Evolutionary conservation across 2,113 vertebrate genomes (phyloP), one percentile per base, ranked within the genome.

Genomic region (Actenoides hombroni): DNA sequence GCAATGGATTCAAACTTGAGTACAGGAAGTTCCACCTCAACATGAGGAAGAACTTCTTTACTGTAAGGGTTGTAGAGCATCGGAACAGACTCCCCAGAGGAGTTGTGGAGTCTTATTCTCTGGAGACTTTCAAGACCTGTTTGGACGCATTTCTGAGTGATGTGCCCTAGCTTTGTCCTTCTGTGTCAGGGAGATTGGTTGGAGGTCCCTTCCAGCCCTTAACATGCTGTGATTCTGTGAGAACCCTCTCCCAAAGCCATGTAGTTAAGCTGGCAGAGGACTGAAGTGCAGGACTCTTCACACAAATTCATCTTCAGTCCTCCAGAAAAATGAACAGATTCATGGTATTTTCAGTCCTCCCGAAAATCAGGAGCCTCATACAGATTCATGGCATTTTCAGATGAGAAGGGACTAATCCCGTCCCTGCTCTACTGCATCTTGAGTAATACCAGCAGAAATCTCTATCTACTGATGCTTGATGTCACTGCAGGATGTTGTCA

Each of bases 381-480:
- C 42, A 42, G 42, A 42, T 42, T 42, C 39, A 8, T 3, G n/a
- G 5, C 42, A 69, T n/a, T 86, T 85, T 59, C 71, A 54, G 13
- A 10, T 0, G 5, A 65, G 21, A 42, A 63, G 13, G 13, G 10
- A 28, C n/a, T 12, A 7, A 49, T 19, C 68, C 0, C 0, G 17
- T 57, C 35, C 64, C 40, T 69, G 51, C 35, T 88, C 35, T 48
- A 10, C 17, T 68, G 57, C 21, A 4, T 23, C 19, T 63, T n/a
- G 13, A 78, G 4, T 23, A 53, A 48, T 11, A 42, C 17, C 14
- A 3, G 57, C 70, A 90, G 70, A 61, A 87, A 80, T n/a, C 81
- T 82, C 40, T 51, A 21, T 1, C 0, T 0, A 5, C 31, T 5
- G 33, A n/a, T 15, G 48, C 10, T 69, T 84, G 60, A 11, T 48